Base-by-base conservation (phyloP, 2,888 invertebrate species). In the Eurytoma adleriae region DNA sequence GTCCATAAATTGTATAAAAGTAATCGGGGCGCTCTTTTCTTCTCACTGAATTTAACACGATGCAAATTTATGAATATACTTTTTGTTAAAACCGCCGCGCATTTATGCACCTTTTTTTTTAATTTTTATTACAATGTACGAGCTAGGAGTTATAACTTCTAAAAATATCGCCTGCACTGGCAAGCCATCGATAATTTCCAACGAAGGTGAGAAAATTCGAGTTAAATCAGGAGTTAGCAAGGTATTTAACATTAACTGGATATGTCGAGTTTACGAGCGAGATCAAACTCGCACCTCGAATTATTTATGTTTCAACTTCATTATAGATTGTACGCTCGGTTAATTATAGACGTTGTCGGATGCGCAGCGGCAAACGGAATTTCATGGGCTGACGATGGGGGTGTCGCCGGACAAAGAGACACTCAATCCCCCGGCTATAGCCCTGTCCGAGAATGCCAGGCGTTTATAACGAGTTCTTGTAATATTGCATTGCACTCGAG, bases 291-390 rank as follows among this genome's bases (percentile, higher is more conserved):
- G 40, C 59, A 16, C 20, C 30, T 40, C 20, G 20, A 13, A n/a
- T 62, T 71, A 71, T 71, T 71, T 52, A 61, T 24, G 52, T 50
- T 61, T 27, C 61, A 61, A 5, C 61, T 27, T 18, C 40, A 12
- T 27, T 20, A n/a, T n/a, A 50, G 2, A 4, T 30, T 30, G n/a
- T n/a, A 52, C 16, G 48, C n/a, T 61, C 50, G 50, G 61, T 71
- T 61, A 71, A 71, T 71, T 61, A 71, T 50, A 52, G 52, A 61
- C 52, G 61, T 71, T 52, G 50, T 1, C 71, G 61, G n/a, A 16
- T 70, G 27, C 16, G 50, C 24, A 71, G 50, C 50, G 61, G 52
- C 27, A 71, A 71, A 61, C 71, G 61, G 61, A 71, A 71, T 71
- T 71, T 71, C 61, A 62, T 24, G 50, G 20, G 13, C 16, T 71